phyloP scores from a whole-genome alignment of 2,113 vertebrate species.

The Nycticryphes semicollaris region DNA sequence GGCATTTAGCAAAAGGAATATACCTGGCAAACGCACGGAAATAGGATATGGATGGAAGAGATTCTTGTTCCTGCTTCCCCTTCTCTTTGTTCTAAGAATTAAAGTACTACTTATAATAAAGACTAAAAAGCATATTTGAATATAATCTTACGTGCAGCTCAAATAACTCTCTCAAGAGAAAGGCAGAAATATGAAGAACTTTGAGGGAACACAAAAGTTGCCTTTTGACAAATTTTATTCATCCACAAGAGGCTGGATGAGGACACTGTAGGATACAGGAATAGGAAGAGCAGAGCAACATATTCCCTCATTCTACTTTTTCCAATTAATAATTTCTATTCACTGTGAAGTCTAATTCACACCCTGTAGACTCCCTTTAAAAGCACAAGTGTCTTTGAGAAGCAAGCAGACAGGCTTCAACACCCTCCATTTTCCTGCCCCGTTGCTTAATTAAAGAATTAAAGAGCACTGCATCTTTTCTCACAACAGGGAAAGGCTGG shows the following conservation, averaged over 20 bases:
- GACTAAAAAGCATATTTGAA: not conserved
- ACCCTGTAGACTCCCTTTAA: not conserved
- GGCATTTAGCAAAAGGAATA: not conserved
- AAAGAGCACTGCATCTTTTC: not conserved
- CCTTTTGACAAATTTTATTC: not conserved
- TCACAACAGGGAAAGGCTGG: not conserved
- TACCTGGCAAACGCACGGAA: not conserved
- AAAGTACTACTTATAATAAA: not conserved
- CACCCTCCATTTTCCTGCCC: not conserved
- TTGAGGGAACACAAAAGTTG: not conserved
- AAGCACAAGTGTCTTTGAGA: not conserved
- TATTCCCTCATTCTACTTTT: not conserved
- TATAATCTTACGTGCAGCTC: not conserved
- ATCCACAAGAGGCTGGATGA: not conserved
- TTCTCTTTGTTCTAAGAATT: not conserved
- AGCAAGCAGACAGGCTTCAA: not conserved
- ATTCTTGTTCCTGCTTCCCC: not conserved
- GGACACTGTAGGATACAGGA: not conserved
- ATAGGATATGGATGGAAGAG: not conserved
- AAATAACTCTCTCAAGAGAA: not conserved
- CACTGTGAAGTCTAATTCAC: not conserved
- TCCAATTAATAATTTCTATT: not conserved
- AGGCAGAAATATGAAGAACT: not conserved
- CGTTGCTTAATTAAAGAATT: not conserved
- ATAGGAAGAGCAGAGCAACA: not conserved